Evolutionary conservation across 2,888 invertebrate genomes (phyloP), one percentile per base, ranked within the genome.

Genomic region (Epiblema foenella): DNA sequence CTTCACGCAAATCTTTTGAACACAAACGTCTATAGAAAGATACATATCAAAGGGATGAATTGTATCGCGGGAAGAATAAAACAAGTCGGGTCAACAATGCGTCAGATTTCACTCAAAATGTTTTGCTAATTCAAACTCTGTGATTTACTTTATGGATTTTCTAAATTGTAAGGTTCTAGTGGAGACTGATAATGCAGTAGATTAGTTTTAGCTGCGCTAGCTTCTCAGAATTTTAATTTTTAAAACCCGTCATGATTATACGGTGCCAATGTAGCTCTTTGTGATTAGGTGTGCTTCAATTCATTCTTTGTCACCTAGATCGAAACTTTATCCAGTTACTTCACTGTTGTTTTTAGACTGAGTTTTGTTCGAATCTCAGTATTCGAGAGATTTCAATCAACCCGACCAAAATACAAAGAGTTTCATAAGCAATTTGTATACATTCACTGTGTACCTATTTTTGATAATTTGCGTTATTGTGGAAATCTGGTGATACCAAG

Each of bases 181-280:
- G 92, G 93, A 93, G 93, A 93, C 93, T 93, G 93, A 93, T 92
- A 92, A 87, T 89, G 91, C 92, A 62, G 87, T 93, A 93, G 92
- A 91, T 91, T 92, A 93, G 93, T 91, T 93, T 92, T 93, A 93
- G 93, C 93, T 86, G 88, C 91, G 93, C 93, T 93, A 93, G 93
- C 93, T 91, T 93, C 91, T 90, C 89, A 89, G 84, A 89, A 86
- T 87, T 88, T 85, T 88, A 84, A 86, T 86, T 89, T 83, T 84
- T 86, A 83, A 84, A 85, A 87, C 89, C 88, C 89, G 86, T 81
- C 86, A 86, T 87, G 85, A 82, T 81, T 86, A 80, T 62, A 71
- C 51, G 60, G 24, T 33, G 60, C 56, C 37, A 15, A 7, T 17
- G 51, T 24, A 51, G 56, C 71, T 67, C 62, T 71, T 71, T 67